Evolutionary conservation across 1,140 invertebrate genomes (phyloP).

Genomic region (Nasonia longicornis): DNA sequence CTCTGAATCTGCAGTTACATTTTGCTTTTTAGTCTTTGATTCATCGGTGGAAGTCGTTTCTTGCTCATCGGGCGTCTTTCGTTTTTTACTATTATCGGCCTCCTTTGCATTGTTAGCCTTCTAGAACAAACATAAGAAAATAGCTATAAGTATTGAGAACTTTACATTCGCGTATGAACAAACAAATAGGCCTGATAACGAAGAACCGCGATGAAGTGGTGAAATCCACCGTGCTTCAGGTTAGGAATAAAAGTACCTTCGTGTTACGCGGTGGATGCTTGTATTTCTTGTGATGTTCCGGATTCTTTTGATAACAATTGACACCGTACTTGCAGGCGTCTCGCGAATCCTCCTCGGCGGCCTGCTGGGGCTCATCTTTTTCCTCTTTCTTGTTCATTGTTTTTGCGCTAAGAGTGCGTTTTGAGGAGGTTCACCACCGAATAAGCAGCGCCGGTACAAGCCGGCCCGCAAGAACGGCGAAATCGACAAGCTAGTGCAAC

Average conservation of each 20-base stretch:
- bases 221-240: background rate
- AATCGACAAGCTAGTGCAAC: too few species aligned
- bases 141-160: background rate
- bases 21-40: slow-evolving; percentile 9
- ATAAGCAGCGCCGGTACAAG: too few species aligned
- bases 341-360: slow-evolving; percentile 63
- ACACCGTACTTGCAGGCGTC: slow-evolving; percentile 81
- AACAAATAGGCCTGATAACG: background rate
- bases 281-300: slow-evolving; percentile 79
- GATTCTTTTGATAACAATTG: slow-evolving; percentile 89
- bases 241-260: slow-evolving; percentile 43
- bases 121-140: slow-evolving; percentile 38
- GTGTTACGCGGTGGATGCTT: slow-evolving; percentile 76
- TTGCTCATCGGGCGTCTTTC: slow-evolving; percentile 19
- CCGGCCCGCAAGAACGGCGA: too few species aligned
- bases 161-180: background rate
- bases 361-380: slow-evolving; percentile 45
- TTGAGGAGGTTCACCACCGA: too few species aligned
- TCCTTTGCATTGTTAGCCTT: slow-evolving; percentile 37
- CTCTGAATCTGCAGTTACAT: background rate
- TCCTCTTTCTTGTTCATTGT: slow-evolving; percentile 35
- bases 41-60: background rate
- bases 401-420: background rate
- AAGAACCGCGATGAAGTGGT: background rate
- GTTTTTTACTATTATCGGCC: slow-evolving; percentile 14